A percentile compares a stretch with the other conserved stretches of the same genome.
Evolutionary conservation across 2,797 vertebrate genomes (phyloP).

Genomic region (Malacoraja senta): DNA sequence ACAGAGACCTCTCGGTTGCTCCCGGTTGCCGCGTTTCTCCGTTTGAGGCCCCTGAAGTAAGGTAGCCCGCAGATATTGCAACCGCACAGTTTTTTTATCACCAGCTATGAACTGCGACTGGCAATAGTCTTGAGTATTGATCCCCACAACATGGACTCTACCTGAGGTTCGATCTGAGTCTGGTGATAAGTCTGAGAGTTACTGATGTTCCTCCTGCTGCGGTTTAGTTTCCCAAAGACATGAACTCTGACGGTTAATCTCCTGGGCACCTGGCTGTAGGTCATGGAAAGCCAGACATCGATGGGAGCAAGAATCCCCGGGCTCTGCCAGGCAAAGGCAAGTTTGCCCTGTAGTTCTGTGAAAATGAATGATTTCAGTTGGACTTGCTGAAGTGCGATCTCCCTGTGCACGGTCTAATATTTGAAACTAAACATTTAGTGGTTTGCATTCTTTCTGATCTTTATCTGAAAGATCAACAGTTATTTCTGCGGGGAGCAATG

Average conservation of each 20-base stretch:
- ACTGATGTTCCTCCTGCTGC: not conserved
- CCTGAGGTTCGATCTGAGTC: too few species aligned
- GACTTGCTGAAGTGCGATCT: not conserved
- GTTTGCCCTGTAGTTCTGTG: not conserved
- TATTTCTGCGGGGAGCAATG: conserved; percentile 6
- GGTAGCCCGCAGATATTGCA: not conserved
- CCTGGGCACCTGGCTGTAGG: too few species aligned
- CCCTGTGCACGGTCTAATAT: not conserved
- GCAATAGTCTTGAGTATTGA: not conserved
- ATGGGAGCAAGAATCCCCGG: not conserved
- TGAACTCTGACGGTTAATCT: not conserved
- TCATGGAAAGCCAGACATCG: not conserved
- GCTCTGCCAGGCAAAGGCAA: not conserved
- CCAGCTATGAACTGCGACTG: not conserved
- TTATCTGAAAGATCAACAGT: conserved; percentile 5
- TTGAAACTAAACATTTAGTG: not conserved
- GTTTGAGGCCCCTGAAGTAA: not conserved
- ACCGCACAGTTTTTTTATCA: not conserved
- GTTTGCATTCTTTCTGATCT: not conserved
- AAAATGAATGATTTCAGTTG: not conserved
- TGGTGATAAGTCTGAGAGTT: not conserved
- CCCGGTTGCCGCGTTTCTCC: too few species aligned
- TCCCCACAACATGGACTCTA: too few species aligned
- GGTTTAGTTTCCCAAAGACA: not conserved
- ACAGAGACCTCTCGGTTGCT: not conserved